Conservation (phyloP, 2,888 invertebrate species). For the Bursaphelenchus okinawaensis region DNA sequence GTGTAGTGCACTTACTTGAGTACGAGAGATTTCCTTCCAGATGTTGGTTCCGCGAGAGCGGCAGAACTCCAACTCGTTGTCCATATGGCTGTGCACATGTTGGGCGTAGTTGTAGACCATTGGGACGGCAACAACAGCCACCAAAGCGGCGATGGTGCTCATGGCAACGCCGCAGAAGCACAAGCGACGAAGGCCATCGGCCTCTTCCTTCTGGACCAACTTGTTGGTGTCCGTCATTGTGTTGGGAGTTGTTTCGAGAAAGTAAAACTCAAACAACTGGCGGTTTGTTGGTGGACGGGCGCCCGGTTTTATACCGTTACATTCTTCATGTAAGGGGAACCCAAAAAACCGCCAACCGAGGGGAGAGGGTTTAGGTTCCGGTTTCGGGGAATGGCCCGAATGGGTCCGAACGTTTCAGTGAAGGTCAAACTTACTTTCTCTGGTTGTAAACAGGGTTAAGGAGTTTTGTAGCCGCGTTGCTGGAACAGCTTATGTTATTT, state of each 20-base stretch:
- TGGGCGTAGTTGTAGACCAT: constrained; percentile 50
- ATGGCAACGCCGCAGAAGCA: constrained; percentile 44
- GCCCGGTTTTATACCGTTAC: background rate
- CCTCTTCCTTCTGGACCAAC: constrained; percentile 17
- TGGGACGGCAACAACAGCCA: constrained; percentile 42
- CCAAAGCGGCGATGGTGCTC: constrained; percentile 38
- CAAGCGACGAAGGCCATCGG: constrained; percentile 27
- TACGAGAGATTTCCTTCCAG: constrained; percentile 40
- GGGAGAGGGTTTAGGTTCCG: background rate
- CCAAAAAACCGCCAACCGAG: no score
- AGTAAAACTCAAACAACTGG: background rate
- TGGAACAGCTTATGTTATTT: no score
- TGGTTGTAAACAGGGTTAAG: no score
- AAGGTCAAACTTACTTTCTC: background rate
- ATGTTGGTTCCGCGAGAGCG: constrained; percentile 39
- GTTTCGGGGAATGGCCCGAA: background rate
- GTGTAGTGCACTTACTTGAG: constrained; percentile 34
- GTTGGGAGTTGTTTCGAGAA: background rate
- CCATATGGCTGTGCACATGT: constrained; percentile 44
- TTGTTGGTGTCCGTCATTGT: background rate
- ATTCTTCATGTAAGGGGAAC: no score
- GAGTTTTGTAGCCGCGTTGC: no score
- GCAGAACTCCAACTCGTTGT: constrained; percentile 48
- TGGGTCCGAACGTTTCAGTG: no score
- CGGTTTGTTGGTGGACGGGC: background rate